A percentile compares a stretch with the other conserved stretches of the same genome.
Evolutionary conservation across 2,113 vertebrate genomes (phyloP).

Genomic region (Columba livia): DNA sequence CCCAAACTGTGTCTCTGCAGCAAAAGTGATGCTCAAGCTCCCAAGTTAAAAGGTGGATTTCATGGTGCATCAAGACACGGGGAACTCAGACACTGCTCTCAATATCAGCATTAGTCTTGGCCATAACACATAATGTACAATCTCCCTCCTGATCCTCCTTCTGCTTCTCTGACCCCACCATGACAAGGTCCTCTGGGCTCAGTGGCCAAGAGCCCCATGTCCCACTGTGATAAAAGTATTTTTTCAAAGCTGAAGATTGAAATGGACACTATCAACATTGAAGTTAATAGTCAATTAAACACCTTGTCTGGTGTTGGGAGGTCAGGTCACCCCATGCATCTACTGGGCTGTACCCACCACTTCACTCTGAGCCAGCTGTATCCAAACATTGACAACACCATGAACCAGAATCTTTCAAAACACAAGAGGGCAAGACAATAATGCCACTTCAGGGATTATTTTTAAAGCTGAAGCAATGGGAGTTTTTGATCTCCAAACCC

Average conservation of each 20-base stretch:
- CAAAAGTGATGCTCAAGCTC: accelerated
- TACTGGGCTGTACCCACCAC: too few species aligned
- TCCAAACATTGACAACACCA: neutral
- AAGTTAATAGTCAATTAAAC: too few species aligned
- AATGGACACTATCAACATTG: accelerated
- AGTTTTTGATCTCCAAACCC: neutral
- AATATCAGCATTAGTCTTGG: accelerated
- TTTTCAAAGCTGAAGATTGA: neutral
- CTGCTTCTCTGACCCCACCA: neutral
- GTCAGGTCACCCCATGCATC: neutral
- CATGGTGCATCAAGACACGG: accelerated
- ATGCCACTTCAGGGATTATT: neutral
- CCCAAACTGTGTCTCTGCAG: neutral
- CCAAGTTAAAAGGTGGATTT: neutral
- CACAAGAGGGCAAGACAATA: accelerated
- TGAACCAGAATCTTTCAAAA: neutral
- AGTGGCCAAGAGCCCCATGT: accelerated
- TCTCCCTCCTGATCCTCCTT: neutral
- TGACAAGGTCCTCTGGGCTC: neutral
- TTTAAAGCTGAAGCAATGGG: neutral
- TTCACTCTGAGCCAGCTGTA: neutral
- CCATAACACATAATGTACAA: accelerated
- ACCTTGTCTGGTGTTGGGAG: neutral
- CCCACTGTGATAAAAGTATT: neutral
- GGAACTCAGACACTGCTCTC: neutral